A percentile compares a stretch with the other conserved stretches of the same genome.
Conservation (phyloP, 2,888 invertebrate genomes). For the Orthosia incerta region DNA sequence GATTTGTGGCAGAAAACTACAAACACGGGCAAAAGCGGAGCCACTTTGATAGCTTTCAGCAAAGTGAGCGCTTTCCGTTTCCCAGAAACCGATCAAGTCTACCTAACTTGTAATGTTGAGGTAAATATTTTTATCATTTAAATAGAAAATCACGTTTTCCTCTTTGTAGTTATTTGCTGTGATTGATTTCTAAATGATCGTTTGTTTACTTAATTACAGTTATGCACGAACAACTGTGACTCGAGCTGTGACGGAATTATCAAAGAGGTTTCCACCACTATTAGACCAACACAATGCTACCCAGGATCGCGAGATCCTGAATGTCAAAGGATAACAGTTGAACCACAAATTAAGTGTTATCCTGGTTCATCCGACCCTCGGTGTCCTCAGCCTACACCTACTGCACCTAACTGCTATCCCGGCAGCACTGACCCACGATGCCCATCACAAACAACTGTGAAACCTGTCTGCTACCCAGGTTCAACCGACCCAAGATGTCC, state of each 20-base stretch:
- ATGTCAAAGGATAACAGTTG: conserved; percentile 76
- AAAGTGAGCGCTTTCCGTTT: conserved; percentile 94
- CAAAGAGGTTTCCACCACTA: conserved; percentile 80
- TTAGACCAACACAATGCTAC: conserved; percentile 76
- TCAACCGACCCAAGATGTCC: conserved; percentile 64
- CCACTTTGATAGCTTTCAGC: conserved; percentile 92
- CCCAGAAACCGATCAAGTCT: conserved; percentile 94
- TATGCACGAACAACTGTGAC: conserved; percentile 85
- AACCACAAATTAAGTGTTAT: conserved; percentile 73
- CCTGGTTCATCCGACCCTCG: conserved; percentile 76
- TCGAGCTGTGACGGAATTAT: conserved; percentile 79
- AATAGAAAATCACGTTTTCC: background rate
- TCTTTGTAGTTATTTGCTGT: background rate
- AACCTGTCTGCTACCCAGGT: conserved; percentile 57
- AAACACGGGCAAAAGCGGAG: conserved; percentile 91
- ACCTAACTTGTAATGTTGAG: conserved; percentile 94
- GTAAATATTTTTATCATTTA: conserved; percentile 78
- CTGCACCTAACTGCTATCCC: conserved; percentile 50
- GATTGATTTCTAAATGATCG: background rate
- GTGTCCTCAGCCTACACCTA: conserved; percentile 70
- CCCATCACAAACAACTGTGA: conserved; percentile 30
- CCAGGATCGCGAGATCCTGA: conserved; percentile 80
- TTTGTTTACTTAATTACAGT: conserved; percentile 72
- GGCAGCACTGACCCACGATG: conserved; percentile 56
- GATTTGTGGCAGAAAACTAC: conserved; percentile 92